Percentiles rank a stretch among this genome's conserved stretches.
These are phyloP conservation scores for Aphis gossypii DNA, from an alignment of 1,140 invertebrate genomes.

Conservation along the genomic window DNA sequence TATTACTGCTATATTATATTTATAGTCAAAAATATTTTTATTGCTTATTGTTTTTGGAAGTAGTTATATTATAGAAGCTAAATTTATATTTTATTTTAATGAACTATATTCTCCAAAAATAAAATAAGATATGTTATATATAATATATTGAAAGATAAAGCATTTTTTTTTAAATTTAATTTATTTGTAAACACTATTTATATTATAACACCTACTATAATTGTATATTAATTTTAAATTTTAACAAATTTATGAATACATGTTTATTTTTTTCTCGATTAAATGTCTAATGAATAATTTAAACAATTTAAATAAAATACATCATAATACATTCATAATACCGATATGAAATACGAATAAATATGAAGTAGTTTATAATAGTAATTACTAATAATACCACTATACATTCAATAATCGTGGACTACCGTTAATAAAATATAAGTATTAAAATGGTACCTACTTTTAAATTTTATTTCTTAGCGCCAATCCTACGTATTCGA, in stretches of 20 bases:
- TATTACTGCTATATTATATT: neutral
- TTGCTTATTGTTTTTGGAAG: neutral
- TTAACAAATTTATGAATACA: no score
- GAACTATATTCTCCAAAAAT: neutral
- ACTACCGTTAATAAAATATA: no score
- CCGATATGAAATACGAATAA: neutral
- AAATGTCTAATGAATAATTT: neutral
- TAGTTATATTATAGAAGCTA: neutral
- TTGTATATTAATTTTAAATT: no score
- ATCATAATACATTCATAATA: neutral
- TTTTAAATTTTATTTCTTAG: no score
- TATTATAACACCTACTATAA: no score
- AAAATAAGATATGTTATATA: no score
- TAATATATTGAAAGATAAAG: no score
- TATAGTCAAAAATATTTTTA: neutral
- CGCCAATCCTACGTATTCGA: no score
- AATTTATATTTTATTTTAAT: neutral
- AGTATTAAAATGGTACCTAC: no score
- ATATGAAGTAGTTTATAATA: neutral
- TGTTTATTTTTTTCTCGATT: neutral
- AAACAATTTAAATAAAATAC: neutral
- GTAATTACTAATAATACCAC: neutral
- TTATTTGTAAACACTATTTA: no score
- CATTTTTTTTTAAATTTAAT: neutral
- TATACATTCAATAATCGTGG: neutral